Evolutionary conservation across 2,888 invertebrate species (phyloP).

Genomic region (Beris chalybata): DNA sequence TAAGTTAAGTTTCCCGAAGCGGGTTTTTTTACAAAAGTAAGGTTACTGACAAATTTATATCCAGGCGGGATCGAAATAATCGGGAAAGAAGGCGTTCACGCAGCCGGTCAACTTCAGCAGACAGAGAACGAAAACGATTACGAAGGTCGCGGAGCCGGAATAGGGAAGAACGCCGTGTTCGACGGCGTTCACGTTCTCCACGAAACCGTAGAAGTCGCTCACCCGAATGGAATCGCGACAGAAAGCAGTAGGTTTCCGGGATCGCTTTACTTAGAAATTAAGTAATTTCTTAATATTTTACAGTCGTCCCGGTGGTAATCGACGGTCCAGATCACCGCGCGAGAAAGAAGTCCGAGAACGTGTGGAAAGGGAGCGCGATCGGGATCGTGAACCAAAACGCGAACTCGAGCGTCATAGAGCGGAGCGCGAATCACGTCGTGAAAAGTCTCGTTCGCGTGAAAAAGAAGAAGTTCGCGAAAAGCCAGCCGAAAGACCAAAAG

Average conservation of each 20-base stretch:
- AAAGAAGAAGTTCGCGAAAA: slow-evolving; percentile 39
- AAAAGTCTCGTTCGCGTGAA: slow-evolving; percentile 42
- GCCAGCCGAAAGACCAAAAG: slow-evolving; percentile 40
- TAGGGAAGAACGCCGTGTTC: slow-evolving; percentile 30
- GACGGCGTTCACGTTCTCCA: slow-evolving; percentile 19
- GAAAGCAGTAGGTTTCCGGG: slow-evolving; percentile 30
- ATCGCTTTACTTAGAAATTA: background rate
- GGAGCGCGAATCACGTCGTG: slow-evolving; percentile 42
- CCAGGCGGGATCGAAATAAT: slow-evolving; percentile 46
- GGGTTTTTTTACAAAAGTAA: background rate
- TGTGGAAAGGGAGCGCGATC: slow-evolving; percentile 52
- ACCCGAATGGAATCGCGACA: slow-evolving; percentile 30
- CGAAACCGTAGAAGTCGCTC: slow-evolving; percentile 27
- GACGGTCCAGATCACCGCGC: slow-evolving; percentile 36
- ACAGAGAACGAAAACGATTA: slow-evolving; percentile 61
- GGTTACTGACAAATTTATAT: slow-evolving; percentile 20
- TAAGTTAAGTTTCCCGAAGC: background rate
- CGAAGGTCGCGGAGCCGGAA: slow-evolving; percentile 69
- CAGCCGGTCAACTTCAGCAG: slow-evolving; percentile 63
- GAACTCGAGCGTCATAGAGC: slow-evolving; percentile 62
- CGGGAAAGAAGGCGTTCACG: slow-evolving; percentile 50
- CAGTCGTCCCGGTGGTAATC: slow-evolving; percentile 40
- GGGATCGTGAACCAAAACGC: slow-evolving; percentile 57
- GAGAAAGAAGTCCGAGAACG: slow-evolving; percentile 39
- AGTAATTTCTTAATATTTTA: background rate